These are phyloP conservation scores for Catocala sponsa DNA, from an alignment of 2,888 invertebrate genomes.

Conservation along the genomic window DNA sequence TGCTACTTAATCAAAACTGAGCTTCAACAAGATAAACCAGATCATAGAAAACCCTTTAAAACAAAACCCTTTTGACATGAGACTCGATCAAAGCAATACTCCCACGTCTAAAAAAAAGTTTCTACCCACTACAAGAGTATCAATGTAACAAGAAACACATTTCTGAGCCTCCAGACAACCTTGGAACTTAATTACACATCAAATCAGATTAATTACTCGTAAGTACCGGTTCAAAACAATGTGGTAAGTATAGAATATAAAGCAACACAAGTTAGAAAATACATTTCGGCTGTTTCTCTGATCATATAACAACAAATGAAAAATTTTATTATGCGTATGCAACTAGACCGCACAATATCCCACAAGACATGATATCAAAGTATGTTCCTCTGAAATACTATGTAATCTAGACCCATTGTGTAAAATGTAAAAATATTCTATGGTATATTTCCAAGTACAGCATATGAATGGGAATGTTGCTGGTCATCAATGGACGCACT, in stretches of 20 bases:
- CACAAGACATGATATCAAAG: too few species aligned
- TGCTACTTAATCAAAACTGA: too few species aligned
- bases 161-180: conserved; percentile 1
- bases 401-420: neutral
- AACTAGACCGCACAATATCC: too few species aligned
- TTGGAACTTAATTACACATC: conserved; percentile 1
- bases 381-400: neutral
- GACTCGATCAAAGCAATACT: too few species aligned
- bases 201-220: neutral
- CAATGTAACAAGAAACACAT: conserved; percentile 2
- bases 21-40: too few species aligned
- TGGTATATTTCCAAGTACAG: conserved; percentile 47
- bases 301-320: too few species aligned
- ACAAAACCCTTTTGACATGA: too few species aligned
- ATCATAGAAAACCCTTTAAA: too few species aligned
- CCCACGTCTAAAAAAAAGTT: neutral
- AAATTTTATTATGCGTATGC: too few species aligned
- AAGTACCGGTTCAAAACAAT: neutral
- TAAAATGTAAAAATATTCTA: neutral
- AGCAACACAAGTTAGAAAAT: too few species aligned
- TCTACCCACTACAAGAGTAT: neutral
- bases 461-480: conserved; percentile 49
- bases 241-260: too few species aligned
- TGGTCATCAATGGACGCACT: conserved; percentile 52
- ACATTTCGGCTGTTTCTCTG: too few species aligned